Percentiles rank a stretch among this genome's conserved stretches.
Evolutionary conservation across 2,797 vertebrate genomes (phyloP).

Genomic region (Antrozous pallidus): DNA sequence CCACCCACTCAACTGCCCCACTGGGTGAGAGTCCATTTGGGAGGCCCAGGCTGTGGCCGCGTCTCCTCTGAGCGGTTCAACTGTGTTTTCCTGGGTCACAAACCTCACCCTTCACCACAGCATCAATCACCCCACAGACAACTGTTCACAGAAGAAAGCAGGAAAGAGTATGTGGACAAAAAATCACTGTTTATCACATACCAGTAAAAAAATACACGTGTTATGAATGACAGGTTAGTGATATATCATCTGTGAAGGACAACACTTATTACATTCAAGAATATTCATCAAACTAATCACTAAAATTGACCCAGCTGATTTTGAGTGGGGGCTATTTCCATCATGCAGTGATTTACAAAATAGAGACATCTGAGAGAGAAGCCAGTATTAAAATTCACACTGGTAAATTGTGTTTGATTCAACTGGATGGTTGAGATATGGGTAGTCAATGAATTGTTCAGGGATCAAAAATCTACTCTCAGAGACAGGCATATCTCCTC

Average conservation of each 20-base stretch:
- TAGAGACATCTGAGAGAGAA: not conserved
- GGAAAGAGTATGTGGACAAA: conserved; percentile 55
- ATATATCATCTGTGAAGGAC: not conserved
- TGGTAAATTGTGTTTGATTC: not conserved
- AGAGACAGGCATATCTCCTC: not conserved
- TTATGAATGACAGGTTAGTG: not conserved
- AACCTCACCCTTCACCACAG: not conserved
- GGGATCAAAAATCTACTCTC: conserved; percentile 31
- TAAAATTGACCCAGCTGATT: not conserved
- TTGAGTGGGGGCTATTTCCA: not conserved
- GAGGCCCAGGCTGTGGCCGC: not conserved
- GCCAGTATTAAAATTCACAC: not conserved
- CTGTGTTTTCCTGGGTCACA: not conserved
- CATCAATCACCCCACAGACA: not conserved
- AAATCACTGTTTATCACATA: conserved; percentile 4
- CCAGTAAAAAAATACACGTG: not conserved
- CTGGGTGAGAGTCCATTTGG: not conserved
- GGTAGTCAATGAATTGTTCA: not conserved
- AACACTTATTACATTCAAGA: not conserved
- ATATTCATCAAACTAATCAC: not conserved
- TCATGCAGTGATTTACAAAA: conserved; percentile 11
- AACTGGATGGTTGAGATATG: not conserved
- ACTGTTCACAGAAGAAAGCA: conserved; percentile 42
- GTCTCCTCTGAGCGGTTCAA: not conserved
- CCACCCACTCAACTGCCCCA: not conserved